phyloP scores from a whole-genome alignment of 2,797 vertebrate genomes.

The Poecilia gillii region DNA sequence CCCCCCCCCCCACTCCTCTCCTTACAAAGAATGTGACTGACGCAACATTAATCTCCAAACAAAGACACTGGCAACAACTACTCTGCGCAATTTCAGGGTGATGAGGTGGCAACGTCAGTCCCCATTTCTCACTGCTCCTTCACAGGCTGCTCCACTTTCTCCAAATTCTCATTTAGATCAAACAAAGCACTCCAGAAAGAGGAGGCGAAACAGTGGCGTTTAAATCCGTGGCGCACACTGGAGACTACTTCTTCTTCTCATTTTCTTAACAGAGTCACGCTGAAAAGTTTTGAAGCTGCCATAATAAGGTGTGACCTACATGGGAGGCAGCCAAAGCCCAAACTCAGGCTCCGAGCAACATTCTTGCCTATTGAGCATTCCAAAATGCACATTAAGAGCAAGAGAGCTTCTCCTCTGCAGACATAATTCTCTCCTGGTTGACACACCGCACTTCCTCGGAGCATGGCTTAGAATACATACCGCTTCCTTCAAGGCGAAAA shows the following conservation, averaged over 20 bases:
- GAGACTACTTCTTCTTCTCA: constrained; percentile 69
- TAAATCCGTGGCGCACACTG: constrained; percentile 67
- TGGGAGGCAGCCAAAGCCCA: constrained; percentile 64
- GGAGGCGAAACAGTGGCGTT: constrained; percentile 65
- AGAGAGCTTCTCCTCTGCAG: constrained; percentile 50
- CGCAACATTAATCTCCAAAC: constrained; percentile 79
- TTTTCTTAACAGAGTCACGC: constrained; percentile 71
- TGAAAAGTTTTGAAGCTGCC: constrained; percentile 69
- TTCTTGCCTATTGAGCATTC: constrained; percentile 62
- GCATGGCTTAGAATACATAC: constrained; percentile 60
- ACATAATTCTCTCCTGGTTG: constrained; percentile 63
- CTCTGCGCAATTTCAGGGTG: constrained; percentile 69
- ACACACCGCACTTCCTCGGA: constrained; percentile 54
- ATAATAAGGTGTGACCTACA: constrained; percentile 78
- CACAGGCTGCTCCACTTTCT: constrained; percentile 73
- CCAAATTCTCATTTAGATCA: constrained; percentile 75
- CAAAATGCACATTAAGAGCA: constrained; percentile 62
- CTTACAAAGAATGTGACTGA: constrained; percentile 77
- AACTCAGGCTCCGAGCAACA: constrained; percentile 65
- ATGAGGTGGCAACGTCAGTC: constrained; percentile 76
- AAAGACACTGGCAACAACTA: constrained; percentile 73
- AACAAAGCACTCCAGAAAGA: constrained; percentile 66
- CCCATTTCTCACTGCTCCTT: constrained; percentile 77
- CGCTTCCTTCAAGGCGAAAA: constrained; percentile 71
- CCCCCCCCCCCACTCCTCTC: constrained; percentile 25